These are phyloP conservation scores for Gallinago media DNA, from an alignment of 2,113 vertebrate genomes.

Conservation along the genomic window DNA sequence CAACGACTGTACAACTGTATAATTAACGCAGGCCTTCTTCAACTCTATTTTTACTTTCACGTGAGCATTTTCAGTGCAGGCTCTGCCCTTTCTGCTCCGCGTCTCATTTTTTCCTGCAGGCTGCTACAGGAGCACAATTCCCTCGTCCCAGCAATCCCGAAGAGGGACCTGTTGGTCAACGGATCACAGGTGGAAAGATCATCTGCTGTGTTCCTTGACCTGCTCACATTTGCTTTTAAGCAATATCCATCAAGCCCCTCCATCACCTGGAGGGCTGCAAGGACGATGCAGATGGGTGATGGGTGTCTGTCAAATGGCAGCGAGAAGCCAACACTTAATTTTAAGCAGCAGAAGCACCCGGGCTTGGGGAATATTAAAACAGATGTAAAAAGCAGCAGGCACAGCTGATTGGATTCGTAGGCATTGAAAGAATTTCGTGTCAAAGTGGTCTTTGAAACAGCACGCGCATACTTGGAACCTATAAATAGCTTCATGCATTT, in stretches of 20 bases:
- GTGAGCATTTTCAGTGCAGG: neutral
- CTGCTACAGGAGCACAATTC: neutral
- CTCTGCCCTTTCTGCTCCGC: neutral
- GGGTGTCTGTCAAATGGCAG: neutral
- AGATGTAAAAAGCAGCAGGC: neutral
- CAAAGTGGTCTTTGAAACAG: slow-evolving; percentile 3
- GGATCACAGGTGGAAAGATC: neutral
- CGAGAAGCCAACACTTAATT: neutral
- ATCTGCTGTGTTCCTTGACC: neutral
- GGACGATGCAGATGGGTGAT: neutral
- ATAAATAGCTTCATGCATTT: slow-evolving; percentile 21
- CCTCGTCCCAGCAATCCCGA: neutral
- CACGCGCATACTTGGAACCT: neutral
- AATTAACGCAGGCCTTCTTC: neutral
- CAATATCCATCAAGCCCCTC: neutral
- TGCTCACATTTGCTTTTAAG: slow-evolving; percentile 9
- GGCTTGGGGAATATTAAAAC: neutral
- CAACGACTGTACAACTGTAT: neutral
- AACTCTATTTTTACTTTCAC: neutral
- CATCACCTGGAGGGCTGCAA: neutral
- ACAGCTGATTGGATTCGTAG: neutral
- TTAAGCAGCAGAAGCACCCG: neutral
- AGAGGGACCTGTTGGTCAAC: neutral
- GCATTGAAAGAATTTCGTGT: neutral
- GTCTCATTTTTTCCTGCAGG: neutral